These are phyloP conservation scores for Phylloscopus collybita DNA, from an alignment of 2,797 vertebrate species.

Conservation along the genomic window DNA sequence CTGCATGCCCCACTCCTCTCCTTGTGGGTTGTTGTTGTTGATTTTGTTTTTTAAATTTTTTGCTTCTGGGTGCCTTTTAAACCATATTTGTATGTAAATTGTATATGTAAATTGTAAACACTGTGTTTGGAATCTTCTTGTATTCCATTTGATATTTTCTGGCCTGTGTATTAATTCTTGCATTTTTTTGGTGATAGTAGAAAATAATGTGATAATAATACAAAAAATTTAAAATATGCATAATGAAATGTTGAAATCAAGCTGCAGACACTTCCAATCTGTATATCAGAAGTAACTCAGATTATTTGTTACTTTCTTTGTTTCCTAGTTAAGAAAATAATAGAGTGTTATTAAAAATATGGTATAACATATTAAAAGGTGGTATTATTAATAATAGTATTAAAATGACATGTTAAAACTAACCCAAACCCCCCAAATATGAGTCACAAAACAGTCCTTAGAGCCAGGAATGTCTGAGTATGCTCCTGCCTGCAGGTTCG, in stretches of 20 bases:
- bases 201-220: not conserved
- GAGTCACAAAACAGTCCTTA: not conserved
- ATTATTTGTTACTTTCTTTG: not conserved
- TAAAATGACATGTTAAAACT: not conserved
- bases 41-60: not conserved
- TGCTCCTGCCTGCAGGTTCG: constrained; percentile 82
- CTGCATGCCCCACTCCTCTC: not conserved
- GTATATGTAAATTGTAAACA: not conserved
- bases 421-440: accelerated
- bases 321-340: not conserved
- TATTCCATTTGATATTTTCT: not conserved
- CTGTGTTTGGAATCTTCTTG: not conserved
- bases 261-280: not conserved
- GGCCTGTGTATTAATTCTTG: not conserved
- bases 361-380: too few relatives aligned
- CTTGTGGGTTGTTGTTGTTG: not conserved
- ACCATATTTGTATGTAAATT: not conserved
- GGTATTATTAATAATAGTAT: not conserved
- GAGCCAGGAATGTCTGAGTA: accelerated
- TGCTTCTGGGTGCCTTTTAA: not conserved
- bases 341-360: not conserved
- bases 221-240: not conserved
- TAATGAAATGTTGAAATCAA: not conserved
- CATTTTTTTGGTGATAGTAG: not conserved
- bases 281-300: not conserved